Evolutionary conservation across 2,113 vertebrate species (phyloP).

Genomic region (Megatriorchis doriae): DNA sequence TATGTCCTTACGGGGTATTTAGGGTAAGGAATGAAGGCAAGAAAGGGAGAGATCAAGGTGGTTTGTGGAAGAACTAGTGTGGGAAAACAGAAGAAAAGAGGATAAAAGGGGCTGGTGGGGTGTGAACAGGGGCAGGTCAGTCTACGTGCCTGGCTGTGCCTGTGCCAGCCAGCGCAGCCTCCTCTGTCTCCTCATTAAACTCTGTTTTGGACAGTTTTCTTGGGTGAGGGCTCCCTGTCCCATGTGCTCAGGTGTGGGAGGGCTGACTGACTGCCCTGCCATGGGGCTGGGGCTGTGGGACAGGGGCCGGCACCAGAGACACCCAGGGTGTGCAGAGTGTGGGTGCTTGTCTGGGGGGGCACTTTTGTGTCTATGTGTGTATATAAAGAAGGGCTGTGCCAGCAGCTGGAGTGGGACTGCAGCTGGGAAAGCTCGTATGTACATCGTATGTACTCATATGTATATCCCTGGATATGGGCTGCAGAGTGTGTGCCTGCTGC

Average conservation of each 20-base stretch:
- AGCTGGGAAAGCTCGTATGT: not conserved
- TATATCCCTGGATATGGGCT: no score
- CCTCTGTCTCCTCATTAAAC: not conserved
- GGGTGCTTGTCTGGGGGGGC: not conserved
- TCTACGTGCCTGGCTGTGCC: rapidly evolving
- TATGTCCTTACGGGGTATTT: not conserved
- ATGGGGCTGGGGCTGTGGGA: rapidly evolving
- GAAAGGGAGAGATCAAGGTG: not conserved
- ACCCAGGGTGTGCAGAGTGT: rapidly evolving
- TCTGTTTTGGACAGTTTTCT: not conserved
- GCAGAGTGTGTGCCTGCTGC: no score
- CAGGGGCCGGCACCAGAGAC: rapidly evolving
- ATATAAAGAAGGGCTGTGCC: not conserved
- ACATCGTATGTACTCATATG: no score
- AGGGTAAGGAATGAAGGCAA: not conserved
- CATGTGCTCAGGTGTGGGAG: not conserved
- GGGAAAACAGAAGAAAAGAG: not conserved
- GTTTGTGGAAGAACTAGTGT: not conserved
- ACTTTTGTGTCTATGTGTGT: not conserved
- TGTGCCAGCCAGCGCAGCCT: not conserved
- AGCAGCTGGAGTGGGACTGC: not conserved
- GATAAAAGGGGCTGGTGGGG: rapidly evolving
- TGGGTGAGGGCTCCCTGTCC: not conserved
- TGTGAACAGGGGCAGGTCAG: not conserved
- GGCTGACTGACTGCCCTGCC: rapidly evolving